Percentiles rank a stretch among this genome's conserved stretches.
phyloP scores from a whole-genome alignment of 2,113 vertebrate genomes.

The Mirounga angustirostris region DNA sequence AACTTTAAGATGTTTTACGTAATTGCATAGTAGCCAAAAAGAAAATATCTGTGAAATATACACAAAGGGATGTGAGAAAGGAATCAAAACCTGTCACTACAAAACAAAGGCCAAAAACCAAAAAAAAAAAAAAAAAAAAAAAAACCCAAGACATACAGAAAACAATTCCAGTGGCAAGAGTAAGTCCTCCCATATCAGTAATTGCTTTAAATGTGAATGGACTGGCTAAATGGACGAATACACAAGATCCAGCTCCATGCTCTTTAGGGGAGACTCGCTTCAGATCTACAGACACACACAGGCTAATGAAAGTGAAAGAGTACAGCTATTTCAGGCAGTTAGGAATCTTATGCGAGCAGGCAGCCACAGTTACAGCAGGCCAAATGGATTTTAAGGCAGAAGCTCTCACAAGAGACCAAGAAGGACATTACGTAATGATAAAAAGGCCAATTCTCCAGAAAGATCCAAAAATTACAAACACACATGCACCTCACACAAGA shows the following conservation, averaged over 20 bases:
- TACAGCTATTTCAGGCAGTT: not conserved
- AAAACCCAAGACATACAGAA: not conserved
- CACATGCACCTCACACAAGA: not conserved
- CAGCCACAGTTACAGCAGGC: not conserved
- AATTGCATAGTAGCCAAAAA: not conserved
- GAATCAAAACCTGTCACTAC: not conserved
- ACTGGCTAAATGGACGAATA: not conserved
- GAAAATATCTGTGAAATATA: not conserved
- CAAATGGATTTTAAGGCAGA: not conserved
- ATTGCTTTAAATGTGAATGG: not conserved
- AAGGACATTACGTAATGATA: not conserved
- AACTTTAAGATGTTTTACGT: not conserved
- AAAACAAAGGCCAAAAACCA: not conserved
- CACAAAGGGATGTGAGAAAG: not conserved
- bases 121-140: not conserved
- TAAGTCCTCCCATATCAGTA: not conserved
- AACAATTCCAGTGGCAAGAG: not conserved
- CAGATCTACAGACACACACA: not conserved
- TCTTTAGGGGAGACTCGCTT: not conserved
- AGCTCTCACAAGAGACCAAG: not conserved
- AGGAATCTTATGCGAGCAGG: not conserved
- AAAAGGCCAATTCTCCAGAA: not conserved
- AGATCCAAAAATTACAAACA: not conserved
- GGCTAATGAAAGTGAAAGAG: not conserved
- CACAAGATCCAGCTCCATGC: not conserved